These are phyloP conservation scores for Phyllostomus hastatus DNA, from an alignment of 2,113 vertebrate genomes.

Conservation along the genomic window DNA sequence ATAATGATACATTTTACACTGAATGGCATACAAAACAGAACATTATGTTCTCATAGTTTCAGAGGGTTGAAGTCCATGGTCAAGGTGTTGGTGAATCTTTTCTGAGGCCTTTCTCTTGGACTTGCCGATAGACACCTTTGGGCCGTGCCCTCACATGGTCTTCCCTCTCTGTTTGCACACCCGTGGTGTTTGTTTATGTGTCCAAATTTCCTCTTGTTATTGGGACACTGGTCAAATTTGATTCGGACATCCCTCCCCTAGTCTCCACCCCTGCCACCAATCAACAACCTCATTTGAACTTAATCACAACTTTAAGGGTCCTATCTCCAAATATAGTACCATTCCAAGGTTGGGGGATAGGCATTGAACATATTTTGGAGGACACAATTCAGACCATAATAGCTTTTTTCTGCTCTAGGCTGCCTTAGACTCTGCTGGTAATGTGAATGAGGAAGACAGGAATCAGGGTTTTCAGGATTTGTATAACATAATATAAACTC, in stretches of 20 bases:
- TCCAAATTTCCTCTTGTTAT: neutral
- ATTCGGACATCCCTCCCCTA: neutral
- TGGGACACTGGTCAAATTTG: neutral
- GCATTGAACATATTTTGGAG: neutral
- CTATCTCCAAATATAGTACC: neutral
- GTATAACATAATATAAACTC: neutral
- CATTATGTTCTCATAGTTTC: neutral
- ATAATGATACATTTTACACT: neutral
- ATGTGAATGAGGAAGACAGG: neutral
- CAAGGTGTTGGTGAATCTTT: neutral
- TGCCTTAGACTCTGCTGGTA: neutral
- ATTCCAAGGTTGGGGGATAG: neutral
- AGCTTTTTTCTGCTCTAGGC: neutral
- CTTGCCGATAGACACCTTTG: neutral
- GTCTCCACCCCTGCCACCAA: rapidly evolving
- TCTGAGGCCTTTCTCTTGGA: neutral
- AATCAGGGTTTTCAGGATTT: neutral
- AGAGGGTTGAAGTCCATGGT: no score
- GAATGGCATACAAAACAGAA: neutral
- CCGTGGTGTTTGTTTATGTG: neutral
- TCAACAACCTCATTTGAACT: neutral
- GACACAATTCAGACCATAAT: neutral
- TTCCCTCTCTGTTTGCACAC: neutral
- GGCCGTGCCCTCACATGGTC: no score
- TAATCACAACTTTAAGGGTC: neutral